Base-by-base conservation (phyloP, 2,888 invertebrate species). In the Tribolium freemani region DNA sequence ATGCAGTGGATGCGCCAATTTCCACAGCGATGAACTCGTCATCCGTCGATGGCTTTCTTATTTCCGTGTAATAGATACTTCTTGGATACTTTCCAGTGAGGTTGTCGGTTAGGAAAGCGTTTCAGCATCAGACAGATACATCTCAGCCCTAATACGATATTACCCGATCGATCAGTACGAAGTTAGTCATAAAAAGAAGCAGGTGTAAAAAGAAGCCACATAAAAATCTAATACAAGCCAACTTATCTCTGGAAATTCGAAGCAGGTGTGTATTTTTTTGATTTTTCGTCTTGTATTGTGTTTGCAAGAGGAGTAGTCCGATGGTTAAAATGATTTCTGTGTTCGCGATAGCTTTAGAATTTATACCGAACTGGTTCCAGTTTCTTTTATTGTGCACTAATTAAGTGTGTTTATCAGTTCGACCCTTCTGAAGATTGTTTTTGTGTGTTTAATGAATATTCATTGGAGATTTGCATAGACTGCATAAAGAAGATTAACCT, bases 311-410 rank as follows among this genome's bases (percentile, higher is more conserved):
- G 70, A 70, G 63, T 64, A 6, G 48, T 46, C 38, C 72, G 54
- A 51, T 66, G 70, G 72, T 75, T 80, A 77, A 81, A 79, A 81
- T 78, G 75, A 69, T 80, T 80, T 76, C 77, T 69, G 74, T 80
- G 80, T 81, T 79, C 69, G 67, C 76, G 80, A 79, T 79, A 80
- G 75, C 76, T 69, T 30, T 70, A 78, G 76, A 75, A 80, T 78
- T 79, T 76, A 77, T 77, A 56, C 64, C 53, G 72, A 79, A 78
- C 78, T 76, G 79, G 78, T 79, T 76, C 72, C 75, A 75, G 80
- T 82, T 81, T 79, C 79, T 79, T 81, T 81, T 77, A 80, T 78
- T 80, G 79, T 66, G 76, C 75, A 76, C 79, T 81, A 83, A 83
- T 83, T 83, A 83, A 82, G 76, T 75, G 80, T 68, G 74, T 76